Evolutionary conservation across 2,888 invertebrate species (phyloP).

Genomic region (Himalopsyche kuldschensis): DNA sequence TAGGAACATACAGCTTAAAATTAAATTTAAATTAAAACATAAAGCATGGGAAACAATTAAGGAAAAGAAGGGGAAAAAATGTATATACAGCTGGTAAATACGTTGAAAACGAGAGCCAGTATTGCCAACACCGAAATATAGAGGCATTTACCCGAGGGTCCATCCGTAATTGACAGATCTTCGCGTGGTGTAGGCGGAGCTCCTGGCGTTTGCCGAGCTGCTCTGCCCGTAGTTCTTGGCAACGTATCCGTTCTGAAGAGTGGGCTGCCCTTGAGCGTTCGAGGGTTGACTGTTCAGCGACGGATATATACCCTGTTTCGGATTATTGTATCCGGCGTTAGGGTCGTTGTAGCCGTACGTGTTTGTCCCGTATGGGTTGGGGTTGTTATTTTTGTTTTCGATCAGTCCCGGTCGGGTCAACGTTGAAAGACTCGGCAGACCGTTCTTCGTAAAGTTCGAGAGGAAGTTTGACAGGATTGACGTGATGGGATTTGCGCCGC

Average conservation of each 20-base stretch:
- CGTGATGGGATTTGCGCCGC: conserved; percentile 44
- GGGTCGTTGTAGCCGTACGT: conserved; percentile 40
- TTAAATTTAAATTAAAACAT: conserved; percentile 2
- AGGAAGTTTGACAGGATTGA: conserved; percentile 53
- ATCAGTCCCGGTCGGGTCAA: conserved; percentile 56
- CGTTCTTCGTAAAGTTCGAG: conserved; percentile 49
- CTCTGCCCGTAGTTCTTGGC: conserved; percentile 48
- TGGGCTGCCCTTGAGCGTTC: conserved; percentile 25
- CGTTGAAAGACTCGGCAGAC: conserved; percentile 45
- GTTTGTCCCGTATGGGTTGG: conserved; percentile 49
- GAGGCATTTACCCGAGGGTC: conserved; percentile 55
- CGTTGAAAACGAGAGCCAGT: not conserved
- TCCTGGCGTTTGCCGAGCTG: conserved; percentile 45
- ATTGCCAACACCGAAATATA: conserved; percentile 30
- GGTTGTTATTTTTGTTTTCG: conserved; percentile 47
- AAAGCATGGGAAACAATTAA: not conserved
- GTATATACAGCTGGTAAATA: not conserved
- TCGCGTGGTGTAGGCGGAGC: conserved; percentile 48
- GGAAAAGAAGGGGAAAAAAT: not conserved
- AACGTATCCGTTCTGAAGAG: conserved; percentile 43
- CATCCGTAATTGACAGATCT: conserved; percentile 54
- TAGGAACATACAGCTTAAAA: not conserved
- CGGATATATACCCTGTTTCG: conserved; percentile 42
- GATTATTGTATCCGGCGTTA: conserved; percentile 5
- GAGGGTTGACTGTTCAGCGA: conserved; percentile 46